Base-by-base conservation (phyloP, 2,888 invertebrate species). In the Archips crataeganus region DNA sequence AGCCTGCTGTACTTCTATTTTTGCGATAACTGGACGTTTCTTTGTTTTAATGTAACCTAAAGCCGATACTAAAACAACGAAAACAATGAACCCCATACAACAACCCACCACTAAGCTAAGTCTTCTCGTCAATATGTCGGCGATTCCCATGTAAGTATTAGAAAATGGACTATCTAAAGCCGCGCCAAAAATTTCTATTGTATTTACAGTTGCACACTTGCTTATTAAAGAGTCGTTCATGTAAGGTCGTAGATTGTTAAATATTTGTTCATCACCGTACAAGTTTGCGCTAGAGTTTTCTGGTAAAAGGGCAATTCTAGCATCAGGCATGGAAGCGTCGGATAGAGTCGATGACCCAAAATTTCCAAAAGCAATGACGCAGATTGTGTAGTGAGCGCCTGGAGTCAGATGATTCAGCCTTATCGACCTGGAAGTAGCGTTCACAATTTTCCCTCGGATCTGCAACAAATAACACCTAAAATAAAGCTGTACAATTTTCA, bases 101-200 rank as follows among this genome's bases (percentile, higher is more conserved):
- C 97, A 97, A 68, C 98, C 98, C 71, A 98, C 97, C 81, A 98
- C 97, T 78, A 98, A 95, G 45, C 98, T 98, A 72, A 98, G 94
- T 78, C 98, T 95, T 75, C 98, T 95, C 4, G 97, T 97, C 54
- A 98, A 94, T 83, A 98, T 96, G 75, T 97, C 97, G 78, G 96
- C 96, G 61, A 97, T 96, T 60, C 95, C 95, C 89, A 96, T 96
- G 36, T 96, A 96, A 34, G 96, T 96, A 82, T 96, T 96, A 15
- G 96, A 95, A 75, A 94, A 93, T 36, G 93, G 93, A 79, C 93
- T 92, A 75, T 94, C 93, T 77, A 96, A 84, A 32, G 95, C 95
- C 62, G 96, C 95, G 74, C 96, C 96, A 59, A 97, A 96, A 34
- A 96, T 95, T 84, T 96, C 97, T 71, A 97, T 94, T 0, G 97